Evolutionary conservation across 1,140 invertebrate species (phyloP).

Genomic region (Platorchestia sp.): DNA sequence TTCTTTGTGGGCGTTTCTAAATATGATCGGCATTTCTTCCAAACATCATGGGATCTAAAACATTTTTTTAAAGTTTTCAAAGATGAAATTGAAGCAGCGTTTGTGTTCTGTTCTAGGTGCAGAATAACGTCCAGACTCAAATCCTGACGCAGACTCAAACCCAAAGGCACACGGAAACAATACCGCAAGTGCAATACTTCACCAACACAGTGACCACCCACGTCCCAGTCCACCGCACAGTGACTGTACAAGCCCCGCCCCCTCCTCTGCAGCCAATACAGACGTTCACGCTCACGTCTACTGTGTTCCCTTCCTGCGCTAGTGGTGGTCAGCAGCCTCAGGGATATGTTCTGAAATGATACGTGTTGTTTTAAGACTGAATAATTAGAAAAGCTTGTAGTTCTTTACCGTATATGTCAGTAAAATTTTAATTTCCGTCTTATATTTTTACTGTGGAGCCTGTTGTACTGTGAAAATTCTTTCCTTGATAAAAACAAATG

Average conservation of each 20-base stretch:
- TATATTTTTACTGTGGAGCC: too few species aligned
- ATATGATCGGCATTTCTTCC: background rate
- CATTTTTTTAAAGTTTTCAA: background rate
- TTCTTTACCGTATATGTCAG: too few species aligned
- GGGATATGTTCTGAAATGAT: constrained; percentile 45
- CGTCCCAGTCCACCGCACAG: constrained; percentile 52
- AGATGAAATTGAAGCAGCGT: background rate
- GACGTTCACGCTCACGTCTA: constrained; percentile 29
- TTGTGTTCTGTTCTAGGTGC: background rate
- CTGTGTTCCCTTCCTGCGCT: background rate
- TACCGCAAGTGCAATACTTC: constrained; percentile 56
- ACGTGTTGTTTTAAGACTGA: background rate
- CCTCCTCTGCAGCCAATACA: background rate
- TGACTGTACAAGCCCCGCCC: constrained; percentile 17
- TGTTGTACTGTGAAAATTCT: too few species aligned
- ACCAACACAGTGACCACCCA: constrained; percentile 57
- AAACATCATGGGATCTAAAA: background rate
- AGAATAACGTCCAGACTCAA: constrained; percentile 27
- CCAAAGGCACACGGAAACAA: constrained; percentile 35
- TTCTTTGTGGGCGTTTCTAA: background rate
- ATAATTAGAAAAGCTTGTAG: background rate
- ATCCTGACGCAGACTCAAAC: constrained; percentile 3
- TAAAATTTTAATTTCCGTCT: too few species aligned
- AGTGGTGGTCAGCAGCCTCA: background rate
- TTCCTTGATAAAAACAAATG: too few species aligned